Base-by-base conservation (phyloP, 2,888 invertebrate species). In the Plebejus argus region DNA sequence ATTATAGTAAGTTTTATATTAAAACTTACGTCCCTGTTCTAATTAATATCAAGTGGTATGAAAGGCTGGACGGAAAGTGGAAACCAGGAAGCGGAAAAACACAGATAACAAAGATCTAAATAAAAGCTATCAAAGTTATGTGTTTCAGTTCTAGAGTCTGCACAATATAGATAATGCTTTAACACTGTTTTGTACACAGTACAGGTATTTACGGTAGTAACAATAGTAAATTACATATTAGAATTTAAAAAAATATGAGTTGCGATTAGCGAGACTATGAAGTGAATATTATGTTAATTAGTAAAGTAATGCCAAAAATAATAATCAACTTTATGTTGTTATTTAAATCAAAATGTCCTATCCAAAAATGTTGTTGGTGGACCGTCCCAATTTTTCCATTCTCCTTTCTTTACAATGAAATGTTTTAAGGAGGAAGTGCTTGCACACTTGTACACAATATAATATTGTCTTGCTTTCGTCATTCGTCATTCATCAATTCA, bases 91-190 rank as follows among this genome's bases (percentile, higher is more conserved):
- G 61, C 23, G 23, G 61, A 61, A 61, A 61, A 61, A 61, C 23
- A 10, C 58, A 61, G 20, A 61, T 61, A 61, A 20, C 58, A 61
- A 66, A 23, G 28, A 66, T 66, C 15, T 12, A 28, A 66, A 66
- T 66, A 66, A 66, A 66, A 66, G 66, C 66, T 66, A 28, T 66
- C 28, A 15, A 28, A 61, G 66, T 66, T 23, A 66, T 66, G 28
- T 15, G 66, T 28, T 66, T 66, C 28, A 66, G 28, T 66, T 28
- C 12, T 66, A 66, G 66, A 66, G 28, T 49, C 49, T 49, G 49
- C 12, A 15, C 66, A 28, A 28, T 28, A 28, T 28, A 66, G 4
- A 28, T 23, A 23, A 10, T 66, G 23, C 23, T 20, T 58, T 58
- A 20, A 20, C 58, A 58, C 20, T n/a, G 58, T 58, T 61, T 23